Evolutionary conservation across 2,797 vertebrate genomes (phyloP).

Genomic region (Knipowitschia caucasica): DNA sequence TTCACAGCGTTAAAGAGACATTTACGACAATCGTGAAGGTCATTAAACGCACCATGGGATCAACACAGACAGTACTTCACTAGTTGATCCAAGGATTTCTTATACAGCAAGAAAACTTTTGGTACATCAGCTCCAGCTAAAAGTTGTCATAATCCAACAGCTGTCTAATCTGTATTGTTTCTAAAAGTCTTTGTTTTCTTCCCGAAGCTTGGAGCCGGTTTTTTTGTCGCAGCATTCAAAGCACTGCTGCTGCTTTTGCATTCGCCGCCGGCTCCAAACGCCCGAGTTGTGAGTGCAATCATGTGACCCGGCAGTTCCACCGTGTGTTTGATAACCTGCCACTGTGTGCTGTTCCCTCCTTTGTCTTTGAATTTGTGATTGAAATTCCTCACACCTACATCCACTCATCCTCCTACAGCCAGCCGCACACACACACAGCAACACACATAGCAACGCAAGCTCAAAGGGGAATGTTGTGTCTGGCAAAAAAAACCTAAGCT

Average conservation of each 20-base stretch:
- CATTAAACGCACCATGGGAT: no score
- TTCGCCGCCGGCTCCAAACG: constrained; percentile 47
- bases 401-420: constrained; percentile 40
- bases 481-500: not conserved
- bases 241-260: constrained; percentile 30
- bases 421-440: constrained; percentile 24
- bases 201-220: constrained; percentile 14
- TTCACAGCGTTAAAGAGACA: no score
- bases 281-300: constrained; percentile 57
- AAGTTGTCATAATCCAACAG: no score
- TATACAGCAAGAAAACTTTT: not conserved
- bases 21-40: no score
- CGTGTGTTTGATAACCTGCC: constrained; percentile 66
- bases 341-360: constrained; percentile 53
- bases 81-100: not conserved
- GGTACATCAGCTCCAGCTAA: no score
- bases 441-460: constrained; percentile 33
- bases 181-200: no score
- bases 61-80: no score
- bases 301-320: constrained; percentile 43
- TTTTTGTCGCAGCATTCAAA: constrained; percentile 11
- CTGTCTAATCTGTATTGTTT: no score
- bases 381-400: constrained; percentile 60
- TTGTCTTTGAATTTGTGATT: constrained; percentile 68
- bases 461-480: constrained; percentile 29